Evolutionary conservation across 2,888 invertebrate genomes (phyloP).

Genomic region (Ochropleura plecta): DNA sequence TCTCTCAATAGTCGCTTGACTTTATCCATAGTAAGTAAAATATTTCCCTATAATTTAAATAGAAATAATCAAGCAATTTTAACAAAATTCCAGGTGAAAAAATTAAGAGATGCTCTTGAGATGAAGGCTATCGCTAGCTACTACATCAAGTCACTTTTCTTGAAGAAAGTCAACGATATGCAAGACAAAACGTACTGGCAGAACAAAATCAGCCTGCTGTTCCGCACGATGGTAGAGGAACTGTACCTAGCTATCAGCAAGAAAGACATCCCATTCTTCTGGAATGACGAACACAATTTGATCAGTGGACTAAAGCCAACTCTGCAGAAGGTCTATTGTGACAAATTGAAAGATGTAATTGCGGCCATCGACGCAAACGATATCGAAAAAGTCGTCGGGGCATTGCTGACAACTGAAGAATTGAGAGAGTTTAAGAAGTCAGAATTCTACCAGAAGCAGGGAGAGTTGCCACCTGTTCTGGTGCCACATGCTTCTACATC

Average conservation of each 20-base stretch:
- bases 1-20: background rate
- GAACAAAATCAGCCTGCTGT: conserved; percentile 76
- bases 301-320: conserved; percentile 78
- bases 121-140: conserved; percentile 89
- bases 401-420: conserved; percentile 77
- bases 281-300: conserved; percentile 82
- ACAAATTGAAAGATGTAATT: conserved; percentile 81
- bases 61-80: background rate
- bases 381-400: conserved; percentile 73
- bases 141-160: conserved; percentile 90
- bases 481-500: conserved; percentile 25
- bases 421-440: conserved; percentile 75
- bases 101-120: conserved; percentile 85
- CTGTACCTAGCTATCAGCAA: conserved; percentile 74
- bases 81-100: conserved; percentile 81
- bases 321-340: conserved; percentile 75
- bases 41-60: background rate
- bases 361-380: conserved; percentile 79
- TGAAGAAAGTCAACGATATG: conserved; percentile 82
- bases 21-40: background rate
- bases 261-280: conserved; percentile 81
- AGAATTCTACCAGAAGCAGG: conserved; percentile 75
- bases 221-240: conserved; percentile 80
- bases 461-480: conserved; percentile 33
- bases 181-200: conserved; percentile 81